Evolutionary conservation across 1,140 invertebrate genomes (phyloP).

Genomic region (Hermetia illucens): DNA sequence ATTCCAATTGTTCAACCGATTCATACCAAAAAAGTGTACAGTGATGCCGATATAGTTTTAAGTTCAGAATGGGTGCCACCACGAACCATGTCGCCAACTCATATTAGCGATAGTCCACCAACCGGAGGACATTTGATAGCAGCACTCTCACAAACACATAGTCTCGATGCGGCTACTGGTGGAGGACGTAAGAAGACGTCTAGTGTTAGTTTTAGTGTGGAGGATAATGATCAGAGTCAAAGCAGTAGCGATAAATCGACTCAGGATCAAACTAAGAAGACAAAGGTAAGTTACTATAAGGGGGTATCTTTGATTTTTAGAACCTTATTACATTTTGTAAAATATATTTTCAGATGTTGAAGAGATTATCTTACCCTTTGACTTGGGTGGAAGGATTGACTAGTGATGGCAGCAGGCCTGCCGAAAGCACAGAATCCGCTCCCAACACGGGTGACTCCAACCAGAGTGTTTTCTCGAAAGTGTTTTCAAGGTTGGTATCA

Average conservation of each 20-base stretch:
- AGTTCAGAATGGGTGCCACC: conserved; percentile 72
- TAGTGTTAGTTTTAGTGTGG: conserved; percentile 58
- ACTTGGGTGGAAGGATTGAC: conserved; percentile 82
- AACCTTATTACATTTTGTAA: neutral
- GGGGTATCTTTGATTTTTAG: neutral
- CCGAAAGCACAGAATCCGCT: conserved; percentile 23
- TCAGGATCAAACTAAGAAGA: conserved; percentile 37
- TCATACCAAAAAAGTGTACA: conserved; percentile 44
- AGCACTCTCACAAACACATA: conserved; percentile 31
- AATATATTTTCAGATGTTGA: conserved; percentile 54
- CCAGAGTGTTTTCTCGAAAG: conserved; percentile 68
- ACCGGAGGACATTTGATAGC: conserved; percentile 11
- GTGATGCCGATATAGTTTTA: conserved; percentile 70
- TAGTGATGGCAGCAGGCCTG: conserved; percentile 36
- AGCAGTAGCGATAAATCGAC: conserved; percentile 16
- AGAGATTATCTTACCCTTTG: conserved; percentile 79
- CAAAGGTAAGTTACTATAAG: conserved; percentile 36
- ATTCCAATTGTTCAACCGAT: conserved; percentile 35
- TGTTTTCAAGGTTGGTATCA: conserved; percentile 64
- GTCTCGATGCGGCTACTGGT: conserved; percentile 15
- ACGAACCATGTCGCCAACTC: conserved; percentile 52
- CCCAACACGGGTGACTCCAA: conserved; percentile 34
- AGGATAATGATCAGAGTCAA: conserved; percentile 35
- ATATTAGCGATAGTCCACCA: conserved; percentile 33
- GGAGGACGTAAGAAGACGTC: conserved; percentile 50